Evolutionary conservation across 2,888 invertebrate species (phyloP).

Genomic region (Eumerus sabulonum): DNA sequence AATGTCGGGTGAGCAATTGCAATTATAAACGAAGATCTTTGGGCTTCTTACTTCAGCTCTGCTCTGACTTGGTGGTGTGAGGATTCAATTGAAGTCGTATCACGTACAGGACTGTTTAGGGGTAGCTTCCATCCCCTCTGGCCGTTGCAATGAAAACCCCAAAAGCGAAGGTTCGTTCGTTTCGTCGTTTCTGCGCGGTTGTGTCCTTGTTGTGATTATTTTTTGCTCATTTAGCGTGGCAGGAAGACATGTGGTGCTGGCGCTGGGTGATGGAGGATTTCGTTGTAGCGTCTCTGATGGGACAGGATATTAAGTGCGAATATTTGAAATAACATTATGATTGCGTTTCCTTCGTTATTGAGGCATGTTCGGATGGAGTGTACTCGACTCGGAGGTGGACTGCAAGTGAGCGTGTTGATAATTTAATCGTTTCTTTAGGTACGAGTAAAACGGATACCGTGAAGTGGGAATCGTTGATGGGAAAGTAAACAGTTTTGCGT

Average conservation of each 20-base stretch:
- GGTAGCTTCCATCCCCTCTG: slow-evolving; percentile 52
- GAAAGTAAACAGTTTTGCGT: too few species aligned
- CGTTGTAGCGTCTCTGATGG: slow-evolving; percentile 22
- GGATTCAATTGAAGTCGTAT: slow-evolving; percentile 65
- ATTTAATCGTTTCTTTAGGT: too few species aligned
- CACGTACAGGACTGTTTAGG: slow-evolving; percentile 48
- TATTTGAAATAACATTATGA: slow-evolving; percentile 66
- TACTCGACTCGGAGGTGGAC: not conserved
- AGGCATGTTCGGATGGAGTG: not conserved
- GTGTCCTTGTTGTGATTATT: slow-evolving; percentile 27
- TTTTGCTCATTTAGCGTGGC: slow-evolving; percentile 55
- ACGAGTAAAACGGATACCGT: too few species aligned
- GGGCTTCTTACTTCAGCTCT: slow-evolving; percentile 24
- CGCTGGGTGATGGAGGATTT: slow-evolving; percentile 21
- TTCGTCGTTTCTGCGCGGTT: too few species aligned
- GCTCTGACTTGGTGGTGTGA: slow-evolving; percentile 48
- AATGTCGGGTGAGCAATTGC: slow-evolving; percentile 57
- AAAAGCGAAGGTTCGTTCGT: slow-evolving; percentile 45
- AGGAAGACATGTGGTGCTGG: slow-evolving; percentile 52
- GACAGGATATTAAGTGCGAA: slow-evolving; percentile 66
- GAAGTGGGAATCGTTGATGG: too few species aligned
- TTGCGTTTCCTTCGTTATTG: slow-evolving; percentile 48
- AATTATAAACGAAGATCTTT: slow-evolving; percentile 47
- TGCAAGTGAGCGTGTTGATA: slow-evolving; percentile 5
- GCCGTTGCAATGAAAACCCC: slow-evolving; percentile 62